phyloP scores from a whole-genome alignment of 2,113 vertebrate genomes.

The Anas platyrhynchos region DNA sequence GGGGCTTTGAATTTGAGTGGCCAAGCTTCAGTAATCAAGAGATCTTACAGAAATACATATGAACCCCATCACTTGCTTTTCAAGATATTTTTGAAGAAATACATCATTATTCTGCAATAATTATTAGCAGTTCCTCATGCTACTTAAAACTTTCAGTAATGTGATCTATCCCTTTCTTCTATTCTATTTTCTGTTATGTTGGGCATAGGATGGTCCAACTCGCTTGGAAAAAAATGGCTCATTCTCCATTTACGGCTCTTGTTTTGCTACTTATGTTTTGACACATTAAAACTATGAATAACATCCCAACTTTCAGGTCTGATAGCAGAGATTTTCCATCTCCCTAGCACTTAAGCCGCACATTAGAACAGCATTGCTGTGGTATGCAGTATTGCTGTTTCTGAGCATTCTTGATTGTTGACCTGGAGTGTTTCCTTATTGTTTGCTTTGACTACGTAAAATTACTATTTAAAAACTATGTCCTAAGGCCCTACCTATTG shows the following conservation, averaged over 20 bases:
- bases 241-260: neutral
- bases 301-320: neutral
- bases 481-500: neutral
- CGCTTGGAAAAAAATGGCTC: neutral
- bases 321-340: neutral
- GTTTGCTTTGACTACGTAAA: neutral
- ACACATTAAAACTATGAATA: neutral
- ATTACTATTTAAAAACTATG: neutral
- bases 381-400: neutral
- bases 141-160: neutral
- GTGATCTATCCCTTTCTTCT: neutral
- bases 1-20: neutral
- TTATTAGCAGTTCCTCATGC: neutral
- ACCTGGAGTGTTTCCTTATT: neutral
- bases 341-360: neutral
- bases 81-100: neutral
- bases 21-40: neutral
- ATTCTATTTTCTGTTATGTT: neutral
- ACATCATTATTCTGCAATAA: neutral
- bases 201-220: neutral
- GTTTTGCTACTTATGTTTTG: neutral
- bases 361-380: neutral
- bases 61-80: neutral
- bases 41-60: neutral
- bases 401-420: neutral